These are phyloP conservation scores for Lytechinus variegatus DNA, from an alignment of 35 echinoderm and acorn worm genomes.

Conservation along the genomic window DNA sequence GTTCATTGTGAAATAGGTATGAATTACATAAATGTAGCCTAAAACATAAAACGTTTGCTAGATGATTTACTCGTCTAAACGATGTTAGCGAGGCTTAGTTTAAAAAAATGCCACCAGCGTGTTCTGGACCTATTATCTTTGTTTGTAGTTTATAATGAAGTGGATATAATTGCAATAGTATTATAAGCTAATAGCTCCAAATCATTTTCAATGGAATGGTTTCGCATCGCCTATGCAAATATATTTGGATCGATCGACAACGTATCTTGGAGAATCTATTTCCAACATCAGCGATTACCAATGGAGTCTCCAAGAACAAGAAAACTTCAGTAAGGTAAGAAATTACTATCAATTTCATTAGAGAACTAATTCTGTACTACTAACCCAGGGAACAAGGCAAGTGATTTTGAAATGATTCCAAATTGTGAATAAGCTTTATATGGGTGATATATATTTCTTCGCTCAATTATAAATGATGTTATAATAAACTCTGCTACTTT, in stretches of 20 bases:
- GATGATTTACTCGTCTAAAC: not conserved
- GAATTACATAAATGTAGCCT: not conserved
- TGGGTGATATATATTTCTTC: too few relatives aligned
- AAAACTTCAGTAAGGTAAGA: not conserved
- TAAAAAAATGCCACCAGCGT: not conserved
- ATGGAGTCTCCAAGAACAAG: not conserved
- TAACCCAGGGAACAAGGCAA: not conserved
- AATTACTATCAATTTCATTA: not conserved
- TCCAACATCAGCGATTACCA: not conserved
- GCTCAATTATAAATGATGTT: too few relatives aligned
- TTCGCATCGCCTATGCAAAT: not conserved
- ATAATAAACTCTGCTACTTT: too few relatives aligned
- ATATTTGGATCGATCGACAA: not conserved
- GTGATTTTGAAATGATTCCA: not conserved
- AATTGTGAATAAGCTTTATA: not conserved
- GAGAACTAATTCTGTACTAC: not conserved
- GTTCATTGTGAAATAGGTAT: slow-evolving; percentile 55
- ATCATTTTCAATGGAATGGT: not conserved
- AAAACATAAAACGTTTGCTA: not conserved
- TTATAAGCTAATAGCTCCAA: not conserved
- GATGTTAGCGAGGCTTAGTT: too few relatives aligned
- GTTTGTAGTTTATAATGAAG: not conserved
- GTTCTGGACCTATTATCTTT: not conserved
- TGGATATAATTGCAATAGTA: not conserved
- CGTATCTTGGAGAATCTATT: not conserved